Base-by-base conservation (phyloP, 2,797 vertebrate genomes). In the Cryptoprocta ferox region DNA sequence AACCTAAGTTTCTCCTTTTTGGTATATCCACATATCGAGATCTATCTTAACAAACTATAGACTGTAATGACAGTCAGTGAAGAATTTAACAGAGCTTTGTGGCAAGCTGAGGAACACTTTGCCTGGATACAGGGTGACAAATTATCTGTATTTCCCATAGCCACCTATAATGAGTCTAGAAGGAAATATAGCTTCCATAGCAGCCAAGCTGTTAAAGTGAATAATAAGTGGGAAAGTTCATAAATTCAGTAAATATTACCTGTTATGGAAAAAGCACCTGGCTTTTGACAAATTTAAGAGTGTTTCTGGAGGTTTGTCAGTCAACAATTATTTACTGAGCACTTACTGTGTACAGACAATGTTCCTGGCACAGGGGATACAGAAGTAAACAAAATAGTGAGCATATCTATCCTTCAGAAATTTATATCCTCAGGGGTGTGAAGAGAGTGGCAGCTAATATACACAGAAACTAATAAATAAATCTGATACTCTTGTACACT, bases 221-320 rank as follows among this genome's bases (percentile, higher is more conserved):
- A 82, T 84, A 86, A 66, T 79, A 87, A 15, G 8, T 79, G 18
- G n/a, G 26, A 95, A 91, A 53, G 21, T 30, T 91, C 94, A 89
- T 66, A 95, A 97, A 89, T 96, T 93, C 79, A 95, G 56, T 30
- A 83, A 97, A 89, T 91, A 89, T 56, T 59, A 45, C 24, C n/a
- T 66, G 19, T 66, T 76, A 89, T 53, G 65, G 63, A 86, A 97
- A 76, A 87, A 76, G 16, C 2, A 73, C 18, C 24, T 39, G 66
- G 37, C 14, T 91, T 94, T 73, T 68, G 76, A 94, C 37, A 35
- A 91, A 94, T 56, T 21, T 85, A 42, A 42, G 39, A 83, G 50
- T 71, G 19, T 75, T 91, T 21, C 56, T 30, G 21, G 39, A 10
- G 56, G 18, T n/a, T 85, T 19, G 24, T 94, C 78, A 68, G 24